Percentiles rank a stretch among this genome's conserved stretches.
Evolutionary conservation across 2,113 vertebrate genomes (phyloP).

Genomic region (Halichoerus grypus): DNA sequence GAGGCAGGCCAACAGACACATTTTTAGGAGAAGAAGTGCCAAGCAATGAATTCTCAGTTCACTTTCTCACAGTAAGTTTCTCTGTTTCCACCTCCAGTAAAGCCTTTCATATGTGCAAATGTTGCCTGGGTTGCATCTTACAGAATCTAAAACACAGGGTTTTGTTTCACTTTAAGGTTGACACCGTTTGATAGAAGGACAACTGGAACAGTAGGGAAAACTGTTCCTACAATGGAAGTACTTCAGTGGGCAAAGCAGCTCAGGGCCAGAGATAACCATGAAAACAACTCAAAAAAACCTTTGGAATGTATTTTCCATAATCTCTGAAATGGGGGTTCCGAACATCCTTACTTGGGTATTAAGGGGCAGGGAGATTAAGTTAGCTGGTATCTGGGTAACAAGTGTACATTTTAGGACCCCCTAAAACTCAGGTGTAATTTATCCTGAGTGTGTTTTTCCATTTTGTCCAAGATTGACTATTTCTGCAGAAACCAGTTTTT

Average conservation of each 20-base stretch:
- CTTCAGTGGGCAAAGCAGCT: not conserved
- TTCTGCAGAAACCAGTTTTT: not conserved
- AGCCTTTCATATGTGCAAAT: not conserved
- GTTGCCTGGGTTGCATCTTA: not conserved
- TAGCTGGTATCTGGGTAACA: not conserved
- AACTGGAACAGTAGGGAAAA: not conserved
- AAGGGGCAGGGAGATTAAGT: not conserved
- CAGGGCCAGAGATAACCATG: not conserved
- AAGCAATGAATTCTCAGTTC: not conserved
- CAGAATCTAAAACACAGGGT: not conserved
- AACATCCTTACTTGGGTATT: not conserved
- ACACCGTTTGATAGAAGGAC: not conserved
- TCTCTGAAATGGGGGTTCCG: not conserved
- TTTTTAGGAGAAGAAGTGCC: not conserved
- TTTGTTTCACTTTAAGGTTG: not conserved
- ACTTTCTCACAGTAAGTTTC: not conserved
- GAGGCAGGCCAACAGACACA: not conserved
- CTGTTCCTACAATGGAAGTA: not conserved
- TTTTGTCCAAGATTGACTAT: not conserved
- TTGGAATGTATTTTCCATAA: not conserved
- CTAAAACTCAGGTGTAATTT: not conserved
- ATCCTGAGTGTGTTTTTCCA: not conserved
- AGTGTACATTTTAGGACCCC: not conserved
- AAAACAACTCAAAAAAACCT: not conserved
- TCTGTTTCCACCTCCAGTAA: not conserved